Conservation (phyloP, 2,113 vertebrate species). For the Todiramphus saurophagus region DNA sequence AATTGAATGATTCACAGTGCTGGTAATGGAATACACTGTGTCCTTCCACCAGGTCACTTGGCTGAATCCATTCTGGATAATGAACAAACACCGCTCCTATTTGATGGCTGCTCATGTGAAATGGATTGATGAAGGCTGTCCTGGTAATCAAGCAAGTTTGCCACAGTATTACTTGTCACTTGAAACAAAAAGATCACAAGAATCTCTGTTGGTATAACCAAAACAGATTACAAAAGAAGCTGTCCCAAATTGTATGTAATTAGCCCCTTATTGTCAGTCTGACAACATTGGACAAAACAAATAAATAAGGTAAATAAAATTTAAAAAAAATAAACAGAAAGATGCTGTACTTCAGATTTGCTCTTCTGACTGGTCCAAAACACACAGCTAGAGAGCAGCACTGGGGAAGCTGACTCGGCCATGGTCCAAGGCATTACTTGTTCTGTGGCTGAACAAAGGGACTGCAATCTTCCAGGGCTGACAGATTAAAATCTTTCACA, state of each 20-base stretch:
- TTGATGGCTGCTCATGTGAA: neutral
- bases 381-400: neutral
- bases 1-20: neutral
- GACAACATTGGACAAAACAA: neutral
- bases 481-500: neutral
- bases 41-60: neutral
- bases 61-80: neutral
- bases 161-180: neutral
- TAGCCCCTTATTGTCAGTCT: neutral
- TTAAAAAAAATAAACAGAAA: neutral
- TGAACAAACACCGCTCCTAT: neutral
- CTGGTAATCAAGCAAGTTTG: neutral
- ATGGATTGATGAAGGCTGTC: neutral
- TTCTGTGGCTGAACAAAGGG: neutral
- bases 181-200: neutral
- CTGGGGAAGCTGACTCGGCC: neutral
- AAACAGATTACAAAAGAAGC: neutral
- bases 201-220: neutral
- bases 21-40: neutral
- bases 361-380: neutral
- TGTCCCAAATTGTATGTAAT: neutral
- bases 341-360: neutral
- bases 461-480: neutral
- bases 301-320: neutral
- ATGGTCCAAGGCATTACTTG: neutral